A percentile compares a stretch with the other conserved stretches of the same genome.
Conservation (phyloP, 2,797 vertebrate species). For the Enteromius radiatus region DNA sequence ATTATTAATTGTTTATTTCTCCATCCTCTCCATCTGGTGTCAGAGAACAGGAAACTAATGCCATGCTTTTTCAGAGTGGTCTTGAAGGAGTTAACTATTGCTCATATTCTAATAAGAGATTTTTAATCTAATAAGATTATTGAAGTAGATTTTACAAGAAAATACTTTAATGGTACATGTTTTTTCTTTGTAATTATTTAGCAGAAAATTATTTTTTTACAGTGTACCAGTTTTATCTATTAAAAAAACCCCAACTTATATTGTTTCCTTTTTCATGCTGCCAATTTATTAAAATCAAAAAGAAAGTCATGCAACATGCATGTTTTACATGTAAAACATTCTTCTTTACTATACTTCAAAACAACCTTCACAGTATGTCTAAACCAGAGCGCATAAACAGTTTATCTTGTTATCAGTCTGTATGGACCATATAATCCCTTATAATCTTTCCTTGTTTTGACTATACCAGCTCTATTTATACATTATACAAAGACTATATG, state of each 20-base stretch:
- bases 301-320: not conserved
- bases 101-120: not conserved
- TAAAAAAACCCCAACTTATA: no score
- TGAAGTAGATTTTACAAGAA: no score
- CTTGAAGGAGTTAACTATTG: conserved; percentile 14
- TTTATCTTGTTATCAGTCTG: not conserved
- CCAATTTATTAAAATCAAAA: not conserved
- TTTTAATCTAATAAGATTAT: no score
- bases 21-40: conserved; percentile 59
- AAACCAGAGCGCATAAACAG: not conserved
- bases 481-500: not conserved
- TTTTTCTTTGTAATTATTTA: no score
- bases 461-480: conserved; percentile 14
- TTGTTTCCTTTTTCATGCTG: no score
- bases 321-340: not conserved
- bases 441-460: not conserved
- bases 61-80: conserved; percentile 12
- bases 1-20: conserved; percentile 50
- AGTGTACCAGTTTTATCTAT: no score
- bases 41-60: conserved; percentile 21
- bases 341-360: not conserved
- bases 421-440: not conserved
- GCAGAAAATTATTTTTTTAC: no score
- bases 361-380: not conserved
- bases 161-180: no score